These are phyloP conservation scores for Amniataba percoides DNA, from an alignment of 2,797 vertebrate species.

Conservation along the genomic window DNA sequence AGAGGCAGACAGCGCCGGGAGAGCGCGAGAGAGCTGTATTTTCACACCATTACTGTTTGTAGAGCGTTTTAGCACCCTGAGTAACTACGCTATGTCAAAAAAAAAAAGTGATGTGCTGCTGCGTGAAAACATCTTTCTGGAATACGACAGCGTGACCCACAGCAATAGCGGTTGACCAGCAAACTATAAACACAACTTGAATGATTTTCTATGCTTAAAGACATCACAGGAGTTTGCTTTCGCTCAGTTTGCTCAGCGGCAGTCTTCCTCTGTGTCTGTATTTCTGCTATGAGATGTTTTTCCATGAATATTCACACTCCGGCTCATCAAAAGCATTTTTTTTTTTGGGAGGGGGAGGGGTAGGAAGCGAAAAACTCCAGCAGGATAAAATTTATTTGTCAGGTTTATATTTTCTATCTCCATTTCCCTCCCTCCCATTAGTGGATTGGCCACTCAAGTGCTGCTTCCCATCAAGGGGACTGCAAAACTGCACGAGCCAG, in stretches of 20 bases:
- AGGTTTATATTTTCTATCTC: constrained; percentile 51
- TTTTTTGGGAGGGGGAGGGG: neutral
- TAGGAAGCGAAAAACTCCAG: constrained; percentile 20
- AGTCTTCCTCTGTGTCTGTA: neutral
- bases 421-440: constrained; percentile 54
- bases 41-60: constrained; percentile 67
- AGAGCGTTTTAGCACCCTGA: constrained; percentile 67
- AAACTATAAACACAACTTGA: constrained; percentile 45
- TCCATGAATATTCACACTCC: constrained; percentile 53
- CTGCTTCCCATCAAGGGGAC: constrained; percentile 61
- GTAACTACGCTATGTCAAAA: constrained; percentile 32
- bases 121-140: constrained; percentile 52
- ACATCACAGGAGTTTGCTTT: constrained; percentile 18
- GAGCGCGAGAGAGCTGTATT: constrained; percentile 44
- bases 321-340: constrained; percentile 36
- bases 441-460: constrained; percentile 61
- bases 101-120: constrained; percentile 24
- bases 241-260: constrained; percentile 10
- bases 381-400: constrained; percentile 54
- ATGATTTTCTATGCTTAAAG: constrained; percentile 18
- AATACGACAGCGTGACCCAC: constrained; percentile 40
- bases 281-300: constrained; percentile 27
- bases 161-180: constrained; percentile 41
- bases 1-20: constrained; percentile 1
- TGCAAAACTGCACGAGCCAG: constrained; percentile 56